These are phyloP conservation scores for Mus minutoides DNA, from an alignment of 2,797 vertebrate genomes.

Conservation along the genomic window DNA sequence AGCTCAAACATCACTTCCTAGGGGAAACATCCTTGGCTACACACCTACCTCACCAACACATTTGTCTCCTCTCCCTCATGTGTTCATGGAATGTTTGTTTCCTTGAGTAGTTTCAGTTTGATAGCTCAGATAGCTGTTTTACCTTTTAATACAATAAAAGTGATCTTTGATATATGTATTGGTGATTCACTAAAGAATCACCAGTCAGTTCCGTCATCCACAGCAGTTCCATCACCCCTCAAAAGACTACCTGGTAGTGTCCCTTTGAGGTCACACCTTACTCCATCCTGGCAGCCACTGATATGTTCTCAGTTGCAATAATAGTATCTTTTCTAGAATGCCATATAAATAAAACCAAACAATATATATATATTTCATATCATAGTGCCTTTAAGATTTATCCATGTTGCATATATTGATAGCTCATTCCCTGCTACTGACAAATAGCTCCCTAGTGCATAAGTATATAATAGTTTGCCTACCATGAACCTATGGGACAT, in stretches of 20 bases:
- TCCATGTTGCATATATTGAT: not conserved
- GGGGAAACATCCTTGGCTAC: not conserved
- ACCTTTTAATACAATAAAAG: constrained; percentile 27
- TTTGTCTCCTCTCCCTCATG: not conserved
- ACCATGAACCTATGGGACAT: constrained; percentile 16
- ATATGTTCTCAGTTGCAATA: not conserved
- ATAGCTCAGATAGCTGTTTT: not conserved
- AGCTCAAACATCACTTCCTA: constrained; percentile 40
- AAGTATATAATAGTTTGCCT: not conserved
- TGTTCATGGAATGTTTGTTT: not conserved
- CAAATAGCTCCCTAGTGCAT: not conserved
- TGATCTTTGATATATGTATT: constrained; percentile 14
- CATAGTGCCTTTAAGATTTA: not conserved
- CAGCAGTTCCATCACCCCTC: not conserved
- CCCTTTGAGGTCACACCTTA: not conserved
- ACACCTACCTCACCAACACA: not conserved
- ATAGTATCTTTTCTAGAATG: constrained; percentile 37
- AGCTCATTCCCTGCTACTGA: constrained; percentile 1
- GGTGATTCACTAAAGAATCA: not conserved
- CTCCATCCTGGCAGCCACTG: not conserved
- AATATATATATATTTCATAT: not conserved
- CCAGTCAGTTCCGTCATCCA: not conserved
- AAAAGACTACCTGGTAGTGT: not conserved
- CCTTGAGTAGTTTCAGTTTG: not conserved
- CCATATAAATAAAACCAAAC: not conserved